Conservation (phyloP, 1,140 invertebrate species). For the Mycetomoellerius zeteki region DNA sequence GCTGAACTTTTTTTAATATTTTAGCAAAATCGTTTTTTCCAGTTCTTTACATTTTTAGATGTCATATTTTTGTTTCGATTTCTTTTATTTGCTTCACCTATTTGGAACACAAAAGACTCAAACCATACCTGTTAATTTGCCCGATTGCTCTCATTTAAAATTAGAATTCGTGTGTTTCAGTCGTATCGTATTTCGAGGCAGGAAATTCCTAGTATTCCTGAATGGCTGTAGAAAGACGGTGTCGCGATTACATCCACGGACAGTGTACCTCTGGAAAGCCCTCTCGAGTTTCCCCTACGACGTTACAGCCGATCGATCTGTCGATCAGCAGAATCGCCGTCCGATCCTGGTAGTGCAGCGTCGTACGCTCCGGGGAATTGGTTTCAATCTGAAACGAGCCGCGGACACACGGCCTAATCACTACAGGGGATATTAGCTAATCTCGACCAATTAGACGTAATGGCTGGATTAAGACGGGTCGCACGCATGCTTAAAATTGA, state of each 20-base stretch:
- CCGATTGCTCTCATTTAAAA: neutral
- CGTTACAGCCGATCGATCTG: conserved; percentile 59
- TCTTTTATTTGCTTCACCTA: neutral
- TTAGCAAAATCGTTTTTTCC: too few relatives aligned
- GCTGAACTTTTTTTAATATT: too few relatives aligned
- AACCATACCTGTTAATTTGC: neutral
- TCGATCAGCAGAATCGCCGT: conserved; percentile 60
- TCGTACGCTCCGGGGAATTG: conserved; percentile 73
- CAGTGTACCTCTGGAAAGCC: neutral
- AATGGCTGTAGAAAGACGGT: neutral
- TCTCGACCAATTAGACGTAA: conserved; percentile 81
- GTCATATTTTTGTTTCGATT: neutral
- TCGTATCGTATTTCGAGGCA: conserved; percentile 23
- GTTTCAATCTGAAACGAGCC: conserved; percentile 77
- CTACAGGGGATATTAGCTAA: conserved; percentile 80
- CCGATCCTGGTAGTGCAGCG: conserved; percentile 19
- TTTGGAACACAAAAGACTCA: neutral
- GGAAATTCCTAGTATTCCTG: neutral
- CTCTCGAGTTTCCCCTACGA: conserved; percentile 13
- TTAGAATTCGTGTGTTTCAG: conserved; percentile 2
- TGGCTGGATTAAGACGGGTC: conserved; percentile 79
- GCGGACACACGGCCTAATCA: conserved; percentile 77
- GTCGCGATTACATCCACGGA: too few relatives aligned
- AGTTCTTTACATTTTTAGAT: neutral
- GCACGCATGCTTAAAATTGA: conserved; percentile 79